These are phyloP conservation scores for Aleiodes testaceus DNA, from an alignment of 2,888 invertebrate species.

Conservation along the genomic window DNA sequence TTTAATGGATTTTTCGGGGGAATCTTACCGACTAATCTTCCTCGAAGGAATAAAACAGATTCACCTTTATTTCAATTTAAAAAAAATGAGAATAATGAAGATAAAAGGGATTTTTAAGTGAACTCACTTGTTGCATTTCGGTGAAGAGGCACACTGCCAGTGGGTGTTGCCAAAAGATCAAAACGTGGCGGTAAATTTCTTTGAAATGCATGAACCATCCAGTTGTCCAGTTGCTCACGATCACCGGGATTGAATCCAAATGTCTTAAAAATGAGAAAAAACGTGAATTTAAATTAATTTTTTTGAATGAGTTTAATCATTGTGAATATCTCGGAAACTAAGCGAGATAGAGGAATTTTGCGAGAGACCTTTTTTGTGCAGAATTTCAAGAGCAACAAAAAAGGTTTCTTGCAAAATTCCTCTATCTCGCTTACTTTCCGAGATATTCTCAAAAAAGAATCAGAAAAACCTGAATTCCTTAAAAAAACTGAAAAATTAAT, in stretches of 20 bases:
- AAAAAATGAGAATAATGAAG: slow-evolving; percentile 21
- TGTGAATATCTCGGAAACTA: too few species aligned
- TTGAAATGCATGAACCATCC: slow-evolving; percentile 87
- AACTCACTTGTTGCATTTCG: slow-evolving; percentile 66
- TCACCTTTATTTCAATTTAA: slow-evolving; percentile 22
- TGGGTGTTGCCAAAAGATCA: slow-evolving; percentile 77
- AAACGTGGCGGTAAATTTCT: slow-evolving; percentile 91
- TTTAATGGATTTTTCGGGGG: background rate
- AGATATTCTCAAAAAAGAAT: too few species aligned
- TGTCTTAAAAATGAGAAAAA: slow-evolving; percentile 74
- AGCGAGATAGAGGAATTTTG: too few species aligned
- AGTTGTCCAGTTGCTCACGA: slow-evolving; percentile 85
- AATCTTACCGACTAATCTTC: slow-evolving; percentile 56
- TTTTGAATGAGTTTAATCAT: too few species aligned
- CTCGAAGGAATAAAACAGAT: slow-evolving; percentile 36
- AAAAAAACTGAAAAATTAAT: too few species aligned
- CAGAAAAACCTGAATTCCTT: too few species aligned
- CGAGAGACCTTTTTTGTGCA: too few species aligned
- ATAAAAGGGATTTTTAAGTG: too few species aligned
- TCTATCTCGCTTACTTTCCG: too few species aligned
- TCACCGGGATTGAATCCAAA: slow-evolving; percentile 86
- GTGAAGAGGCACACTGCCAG: slow-evolving; percentile 59
- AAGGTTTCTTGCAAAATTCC: too few species aligned
- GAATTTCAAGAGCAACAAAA: too few species aligned
- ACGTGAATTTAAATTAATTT: slow-evolving; percentile 3